These are phyloP conservation scores for Subacronicta megacephala DNA, from an alignment of 2,888 invertebrate genomes.

Conservation along the genomic window DNA sequence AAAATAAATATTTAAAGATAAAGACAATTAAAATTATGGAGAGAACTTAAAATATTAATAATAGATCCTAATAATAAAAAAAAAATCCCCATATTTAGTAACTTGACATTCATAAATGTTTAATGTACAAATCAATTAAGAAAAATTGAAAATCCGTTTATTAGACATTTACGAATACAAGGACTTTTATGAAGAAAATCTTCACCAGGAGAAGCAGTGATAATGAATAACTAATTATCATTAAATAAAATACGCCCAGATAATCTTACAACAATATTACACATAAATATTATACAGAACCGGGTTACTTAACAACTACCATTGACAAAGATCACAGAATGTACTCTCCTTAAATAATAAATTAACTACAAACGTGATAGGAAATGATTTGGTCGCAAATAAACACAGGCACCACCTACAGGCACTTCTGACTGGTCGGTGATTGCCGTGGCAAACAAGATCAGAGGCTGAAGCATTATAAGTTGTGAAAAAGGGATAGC, in stretches of 20 bases:
- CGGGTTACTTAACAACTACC: slow-evolving; percentile 41
- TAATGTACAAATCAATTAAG: too few species aligned
- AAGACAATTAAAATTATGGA: neutral
- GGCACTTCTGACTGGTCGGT: too few species aligned
- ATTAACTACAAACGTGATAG: slow-evolving; percentile 35
- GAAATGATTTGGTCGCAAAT: slow-evolving; percentile 48
- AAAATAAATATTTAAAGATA: too few species aligned
- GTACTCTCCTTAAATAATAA: slow-evolving; percentile 32
- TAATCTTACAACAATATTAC: slow-evolving; percentile 12
- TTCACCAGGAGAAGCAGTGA: slow-evolving; percentile 22
- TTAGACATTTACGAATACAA: too few species aligned
- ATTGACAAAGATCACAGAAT: slow-evolving; percentile 59
- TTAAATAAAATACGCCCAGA: slow-evolving; percentile 25
- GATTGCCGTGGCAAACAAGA: too few species aligned
- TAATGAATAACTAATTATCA: slow-evolving; percentile 15
- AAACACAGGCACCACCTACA: too few species aligned
- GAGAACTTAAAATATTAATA: neutral
- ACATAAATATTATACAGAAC: slow-evolving; percentile 6
- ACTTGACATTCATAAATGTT: too few species aligned
- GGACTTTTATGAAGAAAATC: neutral
- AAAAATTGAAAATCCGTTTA: too few species aligned
- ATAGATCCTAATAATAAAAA: slow-evolving; percentile 5
- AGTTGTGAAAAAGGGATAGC: too few species aligned
- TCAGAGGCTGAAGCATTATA: too few species aligned
- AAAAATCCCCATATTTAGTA: neutral